Evolutionary conservation across 2,113 vertebrate genomes (phyloP), one percentile per base, ranked within the genome.

Genomic region (Chlorodrepanis virens): DNA sequence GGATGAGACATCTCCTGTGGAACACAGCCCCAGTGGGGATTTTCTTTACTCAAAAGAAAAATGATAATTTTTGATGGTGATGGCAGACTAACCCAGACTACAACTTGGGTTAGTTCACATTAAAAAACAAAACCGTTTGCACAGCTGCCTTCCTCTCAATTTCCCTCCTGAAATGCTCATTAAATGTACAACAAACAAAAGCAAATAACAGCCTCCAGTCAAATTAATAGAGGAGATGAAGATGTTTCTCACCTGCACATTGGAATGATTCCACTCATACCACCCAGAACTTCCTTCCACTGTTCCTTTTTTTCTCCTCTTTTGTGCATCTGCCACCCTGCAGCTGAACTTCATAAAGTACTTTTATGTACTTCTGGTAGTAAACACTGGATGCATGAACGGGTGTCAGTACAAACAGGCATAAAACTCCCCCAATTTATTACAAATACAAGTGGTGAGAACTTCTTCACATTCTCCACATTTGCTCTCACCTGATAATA

Each of bases 391-490:
- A 10, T 28, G 42, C 7, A 1, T 1, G 5, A 49, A 53, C 0
- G 1, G 21, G 23, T 29, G 14, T 57, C 31, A 50, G 15, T 21
- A 12, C 22, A 70, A 61, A 56, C 0, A 61, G 39, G 68, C 21
- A 57, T 18, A 56, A 54, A 37, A 15, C 0, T 11, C 2, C 23
- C 9, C 29, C 16, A 8, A 0, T 3, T 8, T n/a, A 15, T 45
- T 65, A 14, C 23, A 70, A 49, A n/a, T 10, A 49, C 40, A 50
- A 39, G 44, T 4, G 6, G 17, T 39, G 20, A 80, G 49, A 14
- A 20, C 20, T 45, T 83, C n/a, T 74, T 13, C n/a, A 27, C 2
- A 0, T 42, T 76, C 33, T 13, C 28, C 63, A 7, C 13, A 14
- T 47, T n/a, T 80, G 33, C 57, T 76, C 40, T 88, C 40, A 65